Base-by-base conservation (phyloP, 2,797 vertebrate species). In the Takifugu ocellatus region DNA sequence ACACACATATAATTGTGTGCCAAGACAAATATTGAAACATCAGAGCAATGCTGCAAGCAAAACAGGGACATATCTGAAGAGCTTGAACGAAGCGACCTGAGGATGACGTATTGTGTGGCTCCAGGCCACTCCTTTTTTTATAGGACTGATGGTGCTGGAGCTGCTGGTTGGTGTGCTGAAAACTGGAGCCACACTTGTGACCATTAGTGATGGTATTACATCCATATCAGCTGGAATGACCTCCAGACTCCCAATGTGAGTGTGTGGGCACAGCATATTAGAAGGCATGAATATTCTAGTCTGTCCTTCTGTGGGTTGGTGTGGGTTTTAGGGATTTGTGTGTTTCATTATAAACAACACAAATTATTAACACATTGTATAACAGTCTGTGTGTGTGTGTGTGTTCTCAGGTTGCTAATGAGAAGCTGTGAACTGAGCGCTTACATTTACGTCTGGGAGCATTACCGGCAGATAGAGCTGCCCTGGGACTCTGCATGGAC, bases 401-500 rank as follows among this genome's bases (percentile, higher is more conserved):
- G 47, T 54, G 14, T 61, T 47, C 63, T 29, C 68, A 96, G 94
- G 61, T 66, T 94, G 80, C 75, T 94, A 52, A 88, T 84, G 65
- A 90, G 92, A 79, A 89, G 94, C 79, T 45, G 94, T 26, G 95
- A 98, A 53, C 47, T 98, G 78, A 89, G 91, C 3, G 79, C 82
- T 6, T 99, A 96, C 72, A 75, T 94, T 57, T 94, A 91, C 5
- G 47, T 95, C 54, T 98, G 96, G 95, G 88, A 94, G 56, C 92
- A 89, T 64, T 94, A 86, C 78, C 91, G 78, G 26, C 54, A 98
- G 47, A 27, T 92, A 54, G 89, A 90, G 77, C 88, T 97, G 55
- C 94, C 93, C 16, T 98, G 96, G 94, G 89, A 97, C 83, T 96
- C 93, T 0, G 78, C 89, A 16, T 97, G 94, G 94, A 97, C 94